Evolutionary conservation across 2,113 vertebrate species (phyloP).

Genomic region (Chlamydotis undulata): DNA sequence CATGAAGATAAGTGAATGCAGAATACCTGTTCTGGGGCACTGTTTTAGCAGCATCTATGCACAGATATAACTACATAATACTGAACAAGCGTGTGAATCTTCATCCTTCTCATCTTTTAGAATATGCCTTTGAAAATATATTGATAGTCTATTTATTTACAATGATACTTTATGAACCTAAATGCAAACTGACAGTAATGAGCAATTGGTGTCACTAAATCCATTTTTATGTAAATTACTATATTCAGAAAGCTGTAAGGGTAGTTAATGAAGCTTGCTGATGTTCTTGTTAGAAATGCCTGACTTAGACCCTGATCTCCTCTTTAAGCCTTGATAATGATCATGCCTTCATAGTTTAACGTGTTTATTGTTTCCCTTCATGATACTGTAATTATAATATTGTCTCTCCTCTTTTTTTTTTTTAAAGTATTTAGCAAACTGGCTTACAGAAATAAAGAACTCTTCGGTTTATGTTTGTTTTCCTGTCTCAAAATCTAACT

Average conservation of each 20-base stretch:
- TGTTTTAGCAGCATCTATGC: background rate
- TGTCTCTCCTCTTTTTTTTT: background rate
- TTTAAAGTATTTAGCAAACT: slow-evolving; percentile 2
- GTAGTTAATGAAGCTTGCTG: slow-evolving; percentile 76
- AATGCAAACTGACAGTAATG: slow-evolving; percentile 69
- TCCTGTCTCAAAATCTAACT: slow-evolving; percentile 17
- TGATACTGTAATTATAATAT: slow-evolving; percentile 54
- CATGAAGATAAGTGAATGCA: background rate
- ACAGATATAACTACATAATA: slow-evolving; percentile 1
- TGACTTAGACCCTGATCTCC: slow-evolving; percentile 57
- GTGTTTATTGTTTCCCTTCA: slow-evolving; percentile 58
- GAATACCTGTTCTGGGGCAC: background rate
- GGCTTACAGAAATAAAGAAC: slow-evolving; percentile 44
- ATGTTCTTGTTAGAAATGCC: slow-evolving; percentile 72
- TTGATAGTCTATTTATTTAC: slow-evolving; percentile 73
- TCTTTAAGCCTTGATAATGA: slow-evolving; percentile 53
- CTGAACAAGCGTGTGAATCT: slow-evolving; percentile 51
- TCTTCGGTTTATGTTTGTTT: background rate
- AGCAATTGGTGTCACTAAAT: slow-evolving; percentile 71
- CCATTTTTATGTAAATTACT: slow-evolving; percentile 75
- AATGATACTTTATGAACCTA: slow-evolving; percentile 71
- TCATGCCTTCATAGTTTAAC: slow-evolving; percentile 50
- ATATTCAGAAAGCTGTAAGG: slow-evolving; percentile 61
- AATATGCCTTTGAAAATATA: slow-evolving; percentile 64
- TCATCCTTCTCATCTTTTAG: slow-evolving; percentile 39